Base-by-base conservation (phyloP, 2,888 invertebrate species). In the Drosophila histrio region DNA sequence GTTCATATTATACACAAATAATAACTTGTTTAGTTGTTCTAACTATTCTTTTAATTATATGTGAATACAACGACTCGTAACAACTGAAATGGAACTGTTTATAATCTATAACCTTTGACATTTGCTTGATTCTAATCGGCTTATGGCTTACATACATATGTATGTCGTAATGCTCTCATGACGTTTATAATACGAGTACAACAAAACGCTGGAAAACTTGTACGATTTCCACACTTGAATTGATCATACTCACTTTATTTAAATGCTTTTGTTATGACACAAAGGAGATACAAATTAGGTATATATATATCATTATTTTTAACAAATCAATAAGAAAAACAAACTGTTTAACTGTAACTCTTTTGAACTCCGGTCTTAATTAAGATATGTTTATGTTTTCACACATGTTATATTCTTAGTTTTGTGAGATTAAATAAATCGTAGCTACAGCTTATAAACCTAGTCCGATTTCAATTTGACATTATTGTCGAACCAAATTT, bases 71-170 rank as follows among this genome's bases (percentile, higher is more conserved):
- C 43, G 26, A 19, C 34, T 34, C 6, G 7, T n/a, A 49, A 13
- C 13, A 19, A 19, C 38, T 38, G 11, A 34, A 36, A 41, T 52
- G 19, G 52, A 34, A 28, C 26, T n/a, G 34, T 34, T 44, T 19
- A 52, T 36, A 59, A 57, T 38, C 47, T 57, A 38, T 38, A 57
- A 47, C 57, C 47, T 57, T 34, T 57, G 49, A 21, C 53, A 32
- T 41, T 28, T 32, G 41, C 30, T 30, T 15, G 22, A 57, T 24
- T 30, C 30, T 58, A 58, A 58, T 49, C 57, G 49, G 39, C 50
- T 58, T 58, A 58, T 30, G 15, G 44, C 38, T 49, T 38, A 47
- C 57, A 46, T 38, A 47, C 57, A 46, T 47, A 57, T 39, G 38
- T 49, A 47, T 49, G 22, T 38, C 22, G 15, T 47, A 38, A 54